Base-by-base conservation (phyloP, 2,113 vertebrate genomes). In the Rostratula benghalensis region DNA sequence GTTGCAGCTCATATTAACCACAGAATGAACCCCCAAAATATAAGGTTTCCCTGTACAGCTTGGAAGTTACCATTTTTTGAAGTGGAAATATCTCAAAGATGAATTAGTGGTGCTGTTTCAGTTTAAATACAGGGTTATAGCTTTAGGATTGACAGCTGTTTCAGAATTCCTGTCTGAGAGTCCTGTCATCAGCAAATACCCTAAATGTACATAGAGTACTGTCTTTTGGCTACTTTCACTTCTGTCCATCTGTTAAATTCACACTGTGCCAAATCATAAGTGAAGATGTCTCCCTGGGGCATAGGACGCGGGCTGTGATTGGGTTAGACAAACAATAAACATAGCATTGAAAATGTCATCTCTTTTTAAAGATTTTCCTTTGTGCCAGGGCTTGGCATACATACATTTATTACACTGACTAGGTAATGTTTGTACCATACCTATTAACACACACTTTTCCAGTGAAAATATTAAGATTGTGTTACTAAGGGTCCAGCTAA, bases 241-340 rank as follows among this genome's bases (percentile, higher is more conserved):
- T 92, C 73, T 80, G 84, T 83, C 94, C 97, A 97, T 97, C 96
- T 97, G 97, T 84, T 94, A 85, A 84, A 76, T 61, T 94, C 84
- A 80, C n/a, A 20, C 11, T 74, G 43, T 93, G 97, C 92, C 97
- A 97, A 96, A 64, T 85, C 73, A 39, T 85, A 94, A 95, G 53
- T 60, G 70, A 94, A 94, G 51, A 94, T 89, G 31, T 70, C 35
- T 90, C 82, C 67, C 63, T 31, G 0, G 0, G 67, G 89, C 81
- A 63, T 15, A 82, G 79, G 63, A 80, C 45, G 84, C 78, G 59
- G 63, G 24, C 67, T 94, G 39, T 68, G 71, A 74, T 17, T 87
- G 46, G 39, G 51, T 80, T 51, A 83, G 87, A 78, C 24, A 88
- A 90, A 43, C n/a, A 86, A 82, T 68, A 94, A 84, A 85, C 39